These are phyloP conservation scores for Scaptomyza graminum DNA, from an alignment of 1,140 invertebrate genomes.

Conservation along the genomic window DNA sequence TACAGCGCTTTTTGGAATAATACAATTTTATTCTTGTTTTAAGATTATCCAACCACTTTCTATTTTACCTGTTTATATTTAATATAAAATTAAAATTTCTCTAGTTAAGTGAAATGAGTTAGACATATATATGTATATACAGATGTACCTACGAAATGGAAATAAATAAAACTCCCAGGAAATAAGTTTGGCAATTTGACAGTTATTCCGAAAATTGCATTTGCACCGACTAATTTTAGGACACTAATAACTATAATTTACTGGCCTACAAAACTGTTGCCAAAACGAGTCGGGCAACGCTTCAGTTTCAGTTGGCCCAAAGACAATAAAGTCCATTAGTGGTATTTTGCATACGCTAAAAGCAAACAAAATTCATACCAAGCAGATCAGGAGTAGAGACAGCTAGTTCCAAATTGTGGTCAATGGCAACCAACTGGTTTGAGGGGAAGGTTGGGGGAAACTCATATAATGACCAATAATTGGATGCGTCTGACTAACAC, in stretches of 20 bases:
- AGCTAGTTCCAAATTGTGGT: slow-evolving; percentile 60
- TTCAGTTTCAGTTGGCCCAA: slow-evolving; percentile 20
- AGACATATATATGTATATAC: no score
- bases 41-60: no score
- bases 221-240: slow-evolving; percentile 2
- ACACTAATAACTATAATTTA: slow-evolving; percentile 15
- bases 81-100: no score
- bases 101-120: no score
- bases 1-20: neutral
- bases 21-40: neutral
- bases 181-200: neutral
- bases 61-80: no score
- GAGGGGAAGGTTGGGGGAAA: slow-evolving; percentile 2
- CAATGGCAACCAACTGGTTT: slow-evolving; percentile 10
- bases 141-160: neutral
- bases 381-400: neutral
- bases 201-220: slow-evolving; percentile 24
- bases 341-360: slow-evolving; percentile 65
- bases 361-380: slow-evolving; percentile 25
- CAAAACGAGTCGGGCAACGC: slow-evolving; percentile 15
- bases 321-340: slow-evolving; percentile 68
- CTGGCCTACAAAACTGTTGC: slow-evolving; percentile 29
- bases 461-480: slow-evolving; percentile 57
- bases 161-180: neutral
- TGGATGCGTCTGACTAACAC: slow-evolving; percentile 36